Percentiles rank a stretch among this genome's conserved stretches.
These are phyloP conservation scores for Clitarchus hookeri DNA, from an alignment of 2,888 invertebrate genomes.

Conservation along the genomic window DNA sequence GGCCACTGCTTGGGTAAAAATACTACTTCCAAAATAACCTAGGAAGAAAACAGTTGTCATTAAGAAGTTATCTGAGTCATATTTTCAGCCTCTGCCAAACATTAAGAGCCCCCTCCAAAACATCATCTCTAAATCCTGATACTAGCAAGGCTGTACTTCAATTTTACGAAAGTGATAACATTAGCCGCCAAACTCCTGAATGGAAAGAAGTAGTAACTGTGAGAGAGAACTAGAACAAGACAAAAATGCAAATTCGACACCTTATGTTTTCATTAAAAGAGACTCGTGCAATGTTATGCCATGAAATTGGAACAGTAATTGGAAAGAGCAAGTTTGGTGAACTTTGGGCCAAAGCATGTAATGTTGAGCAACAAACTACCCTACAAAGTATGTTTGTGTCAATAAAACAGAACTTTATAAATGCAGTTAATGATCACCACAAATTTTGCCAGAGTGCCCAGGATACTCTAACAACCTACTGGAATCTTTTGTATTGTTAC, in stretches of 20 bases:
- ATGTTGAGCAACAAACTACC: constrained; percentile 24
- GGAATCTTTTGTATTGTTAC: not conserved
- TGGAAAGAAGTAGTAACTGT: constrained; percentile 11
- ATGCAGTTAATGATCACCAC: constrained; percentile 10
- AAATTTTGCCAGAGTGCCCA: not conserved
- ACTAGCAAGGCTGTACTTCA: too few relatives aligned
- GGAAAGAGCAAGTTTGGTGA: constrained; percentile 26
- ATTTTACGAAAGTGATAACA: too few relatives aligned
- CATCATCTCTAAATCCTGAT: too few relatives aligned
- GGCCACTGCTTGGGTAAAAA: not conserved
- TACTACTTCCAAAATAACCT: not conserved
- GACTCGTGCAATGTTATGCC: constrained; percentile 1
- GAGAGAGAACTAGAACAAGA: not conserved
- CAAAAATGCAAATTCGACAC: constrained; percentile 20
- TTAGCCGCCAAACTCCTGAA: not conserved
- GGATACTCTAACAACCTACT: not conserved
- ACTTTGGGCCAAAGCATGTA: constrained; percentile 19
- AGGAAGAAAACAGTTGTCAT: too few relatives aligned
- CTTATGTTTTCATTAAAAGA: constrained; percentile 19
- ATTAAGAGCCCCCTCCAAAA: too few relatives aligned
- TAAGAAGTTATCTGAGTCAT: too few relatives aligned
- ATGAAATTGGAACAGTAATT: constrained; percentile 23
- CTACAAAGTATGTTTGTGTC: not conserved
- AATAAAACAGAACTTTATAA: not conserved
- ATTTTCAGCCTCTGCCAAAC: too few relatives aligned